Evolutionary conservation across 2,113 vertebrate species (phyloP).

Genomic region (Pagrus major): DNA sequence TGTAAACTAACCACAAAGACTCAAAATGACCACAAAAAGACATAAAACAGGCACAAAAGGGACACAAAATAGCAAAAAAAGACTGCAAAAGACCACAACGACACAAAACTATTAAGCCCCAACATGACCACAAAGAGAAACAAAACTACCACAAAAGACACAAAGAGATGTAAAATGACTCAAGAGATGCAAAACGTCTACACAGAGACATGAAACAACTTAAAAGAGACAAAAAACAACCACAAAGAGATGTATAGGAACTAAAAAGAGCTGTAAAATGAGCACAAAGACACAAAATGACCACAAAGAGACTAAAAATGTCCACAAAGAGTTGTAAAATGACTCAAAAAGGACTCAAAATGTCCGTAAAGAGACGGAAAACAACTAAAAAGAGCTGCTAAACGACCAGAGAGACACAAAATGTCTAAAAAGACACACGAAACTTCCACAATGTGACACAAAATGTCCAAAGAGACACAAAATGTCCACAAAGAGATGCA

Average conservation of each 20-base stretch:
- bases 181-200: not conserved
- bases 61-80: too few species aligned
- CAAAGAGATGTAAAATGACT: not conserved
- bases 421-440: not conserved
- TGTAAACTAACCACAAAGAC: not conserved
- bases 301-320: not conserved
- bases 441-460: too few species aligned
- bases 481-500: not conserved
- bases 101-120: too few species aligned
- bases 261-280: not conserved
- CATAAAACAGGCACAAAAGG: accelerated
- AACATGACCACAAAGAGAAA: not conserved
- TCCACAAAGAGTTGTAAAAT: too few species aligned
- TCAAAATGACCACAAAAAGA: not conserved
- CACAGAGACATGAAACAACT: not conserved
- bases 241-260: not conserved
- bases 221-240: not conserved
- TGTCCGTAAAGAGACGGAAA: too few species aligned
- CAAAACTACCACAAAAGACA: not conserved
- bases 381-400: too few species aligned
- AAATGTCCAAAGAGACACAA: not conserved
- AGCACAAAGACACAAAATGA: not conserved
- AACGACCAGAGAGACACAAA: not conserved
- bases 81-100: not conserved
- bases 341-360: too few species aligned